Base-by-base conservation (phyloP, 2,888 invertebrate genomes). In the Vanessa cardui region DNA sequence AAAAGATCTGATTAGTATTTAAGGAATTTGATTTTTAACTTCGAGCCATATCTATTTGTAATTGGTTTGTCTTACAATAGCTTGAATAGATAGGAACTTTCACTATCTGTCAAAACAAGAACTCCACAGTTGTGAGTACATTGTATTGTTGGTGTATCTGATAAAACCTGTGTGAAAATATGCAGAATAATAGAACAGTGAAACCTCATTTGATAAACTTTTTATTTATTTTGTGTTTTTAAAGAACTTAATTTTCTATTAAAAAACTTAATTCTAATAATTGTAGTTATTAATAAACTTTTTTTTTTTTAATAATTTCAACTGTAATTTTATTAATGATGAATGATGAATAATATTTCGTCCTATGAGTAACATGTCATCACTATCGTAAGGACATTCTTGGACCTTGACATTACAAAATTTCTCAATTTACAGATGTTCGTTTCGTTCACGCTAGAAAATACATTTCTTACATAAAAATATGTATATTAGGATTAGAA, bases 341-440 rank as follows among this genome's bases (percentile, higher is more conserved):
- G 18, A 50, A 20, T 15, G 4, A 56, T 3, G 9, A 33, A 9
- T 18, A 8, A 7, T 9, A 12, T 39, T 56, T 33, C n/a, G n/a
- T 56, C 9, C n/a, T 39, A 39, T 18, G n/a, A 56, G 18, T 18
- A 54, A 54, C 26, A 56, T 46, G 60, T 60, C 52, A 60, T 45
- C 59, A 44, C 58, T 49, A 44, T 44, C n/a, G 26, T 61, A 71
- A 64, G 59, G 69, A 62, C 56, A 59, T 54, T 62, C 50, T 56
- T 56, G 56, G 64, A 70, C 72, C 72, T 72, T 72, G 72, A 69
- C 62, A 69, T 71, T 69, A 71, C 46, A 47, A 61, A 47, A 33
- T 46, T 60, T 52, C 59, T 65, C 26, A 61, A 66, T 66, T 54
- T 66, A 56, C 46, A 49, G 46, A 26, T 52, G 61, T 18, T 62